Evolutionary conservation across 2,888 invertebrate genomes (phyloP), one percentile per base, ranked within the genome.

Genomic region (Ornithoptera priamus): DNA sequence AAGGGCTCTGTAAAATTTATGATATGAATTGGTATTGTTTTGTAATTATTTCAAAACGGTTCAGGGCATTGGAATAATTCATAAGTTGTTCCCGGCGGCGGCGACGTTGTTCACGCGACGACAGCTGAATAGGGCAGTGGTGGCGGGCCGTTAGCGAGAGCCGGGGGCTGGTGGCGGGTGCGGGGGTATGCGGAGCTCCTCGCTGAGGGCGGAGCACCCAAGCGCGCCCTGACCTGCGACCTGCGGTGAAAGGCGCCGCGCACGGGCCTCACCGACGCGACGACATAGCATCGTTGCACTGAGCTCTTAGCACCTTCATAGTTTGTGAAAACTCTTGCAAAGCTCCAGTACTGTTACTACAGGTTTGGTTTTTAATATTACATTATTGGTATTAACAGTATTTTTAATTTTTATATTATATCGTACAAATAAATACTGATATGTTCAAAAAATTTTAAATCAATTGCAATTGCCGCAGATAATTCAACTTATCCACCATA

Each of bases 161-260:
- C 73, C 76, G 74, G 65, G 70, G 75, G 78, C 76, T 80, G 75
- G 79, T 75, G 80, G 70, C 68, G 78, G 72, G 76, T 69, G 77
- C 74, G 72, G 75, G 76, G 75, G 75, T 8, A 72, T 73, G 75
- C 72, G 73, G 77, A 74, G 75, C 74, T 78, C 77, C 75, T 78
- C 82, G 82, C 85, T 84, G 76, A 75, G 90, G 90, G 91, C 90
- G 90, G 90, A 88, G 92, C 92, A 89, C 92, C 92, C 89, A 90
- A 92, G 92, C 86, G 91, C 92, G 91, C 92, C 92, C 92, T 92
- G 92, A 92, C 92, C 92, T 90, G 81, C 89, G 92, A 92, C 92
- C 92, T 79, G 89, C 85, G 89, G 92, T 92, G 92, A 92, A 92
- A 92, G 92, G 92, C 90, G 90, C 89, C 79, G 80, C 81, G 76